Evolutionary conservation across 2,797 vertebrate genomes (phyloP), one percentile per base, ranked within the genome.

Genomic region (Todus mexicanus): DNA sequence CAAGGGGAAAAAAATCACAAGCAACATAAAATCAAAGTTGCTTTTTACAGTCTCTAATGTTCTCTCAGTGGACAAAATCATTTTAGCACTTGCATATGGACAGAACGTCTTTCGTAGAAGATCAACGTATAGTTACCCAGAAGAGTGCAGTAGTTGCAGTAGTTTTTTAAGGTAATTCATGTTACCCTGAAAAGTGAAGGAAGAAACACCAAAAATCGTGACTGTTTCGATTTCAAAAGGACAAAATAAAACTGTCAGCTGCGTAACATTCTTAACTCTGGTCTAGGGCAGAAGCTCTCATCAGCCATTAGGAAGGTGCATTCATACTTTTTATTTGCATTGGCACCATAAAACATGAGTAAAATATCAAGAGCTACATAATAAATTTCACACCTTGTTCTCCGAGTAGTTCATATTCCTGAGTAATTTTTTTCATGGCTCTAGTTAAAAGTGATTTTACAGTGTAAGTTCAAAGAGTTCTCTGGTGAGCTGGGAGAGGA

Each of bases 351-450:
- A 83, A 94, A 89, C 35, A 48, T 19, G 18, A 69, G 65, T 56
- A 87, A 94, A 92, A 82, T 81, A 93, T 60, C 82, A 87, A 93
- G 72, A 77, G 26, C 63, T 78, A 64, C 57, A 53, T 70, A 92
- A 72, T 81, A 89, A 87, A 95, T 91, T 92, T 96, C 84, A 81
- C 90, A 93, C 81, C 86, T 95, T 87, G 59, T 63, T 95, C 65
- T 90, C 72, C 48, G 63, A 89, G 86, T 56, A 80, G 61, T 22
- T 74, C 35, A 27, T 87, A 87, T 60, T 90, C 63, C 77, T 71
- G 33, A 89, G 72, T 64, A 77, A 35, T 65, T 75, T 88, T 72
- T 84, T 95, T 75, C 54, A 65, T 48, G 74, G 85, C 91, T 80
- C 31, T 75, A 73, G 54, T 87, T 92, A 83, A 93, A 95, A 94